Base-by-base conservation (phyloP, 2,888 invertebrate species). In the Sialis lutaria region DNA sequence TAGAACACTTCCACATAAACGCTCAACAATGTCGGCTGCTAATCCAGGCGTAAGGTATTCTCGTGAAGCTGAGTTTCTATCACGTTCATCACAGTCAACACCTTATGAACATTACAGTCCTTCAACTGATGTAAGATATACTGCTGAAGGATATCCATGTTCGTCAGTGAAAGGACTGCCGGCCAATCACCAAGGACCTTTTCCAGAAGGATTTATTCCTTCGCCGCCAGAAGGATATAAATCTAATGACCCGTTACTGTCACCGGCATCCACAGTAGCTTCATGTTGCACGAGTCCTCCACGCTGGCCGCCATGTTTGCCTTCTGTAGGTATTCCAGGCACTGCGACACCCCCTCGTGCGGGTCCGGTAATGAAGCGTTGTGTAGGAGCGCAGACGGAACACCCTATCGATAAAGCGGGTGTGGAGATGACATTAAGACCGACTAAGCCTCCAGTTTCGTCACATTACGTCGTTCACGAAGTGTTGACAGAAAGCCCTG, bases 1-100 rank as follows among this genome's bases (percentile, higher is more conserved):
- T 60, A 77, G 83, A 57, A 87, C 87, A 6, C 64, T 87, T 54
- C 87, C 86, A 4, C 80, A 84, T 59, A 82, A 82, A 57, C 68
- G 82, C 48, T 67, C 74, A 12, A 74, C 77, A 52, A 61, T 68
- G 49, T 69, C 70, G 32, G 70, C 73, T 4, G 71, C 71, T 6
- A 70, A 70, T 50, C 70, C 73, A 1, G 65, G 69, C 12, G 66
- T 70, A 45, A 67, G 77, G 45, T 77, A 73, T 56, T 74, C 77
- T 13, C 63, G 78, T 40, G 79, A 80, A 57, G 79, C 79, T 6
- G 78, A 80, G 60, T 77, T 76, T 57, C 64, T 76, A 47, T 72
- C 74, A 45, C 67, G 73, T 46, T 64, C 70, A 30, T 59, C 62
- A 13, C 61, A 62, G 48, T 64, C 67, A 6, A 65, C 70, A 2